Conservation (phyloP, 92 coral and sea anemone genomes). For the Parazoanthus swiftii region DNA sequence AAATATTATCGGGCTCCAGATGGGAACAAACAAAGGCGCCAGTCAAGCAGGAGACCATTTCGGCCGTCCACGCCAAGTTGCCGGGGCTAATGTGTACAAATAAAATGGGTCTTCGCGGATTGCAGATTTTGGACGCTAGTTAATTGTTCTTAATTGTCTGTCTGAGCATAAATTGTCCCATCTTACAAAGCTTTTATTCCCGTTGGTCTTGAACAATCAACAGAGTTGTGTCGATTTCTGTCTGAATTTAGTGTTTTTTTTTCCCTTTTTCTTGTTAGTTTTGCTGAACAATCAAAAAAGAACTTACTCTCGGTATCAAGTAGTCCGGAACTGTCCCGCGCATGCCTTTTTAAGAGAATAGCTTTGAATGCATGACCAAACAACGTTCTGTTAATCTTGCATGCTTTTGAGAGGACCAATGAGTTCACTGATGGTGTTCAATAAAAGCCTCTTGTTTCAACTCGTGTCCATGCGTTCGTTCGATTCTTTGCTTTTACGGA, state of each 20-base stretch:
- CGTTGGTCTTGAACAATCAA: neutral
- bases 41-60: conserved; percentile 20
- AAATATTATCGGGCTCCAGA: conserved; percentile 60
- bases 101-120: neutral
- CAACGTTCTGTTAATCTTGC: neutral
- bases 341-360: neutral
- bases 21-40: conserved; percentile 88
- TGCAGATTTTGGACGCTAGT: too few species aligned
- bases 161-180: neutral
- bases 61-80: conserved; percentile 78
- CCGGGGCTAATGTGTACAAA: conserved; percentile 67
- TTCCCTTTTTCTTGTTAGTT: neutral
- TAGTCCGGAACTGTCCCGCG: neutral
- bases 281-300: neutral
- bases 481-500: too few species aligned
- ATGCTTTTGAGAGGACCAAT: neutral
- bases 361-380: neutral
- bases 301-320: neutral
- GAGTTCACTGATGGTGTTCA: neutral
- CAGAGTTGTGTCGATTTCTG: neutral
- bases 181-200: neutral
- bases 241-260: neutral
- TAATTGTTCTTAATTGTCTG: too few species aligned
- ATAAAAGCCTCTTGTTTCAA: neutral
- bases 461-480: too few species aligned